These are phyloP conservation scores for Parauchenoglanis punctatus DNA, from an alignment of 2,797 vertebrate genomes.

Conservation along the genomic window DNA sequence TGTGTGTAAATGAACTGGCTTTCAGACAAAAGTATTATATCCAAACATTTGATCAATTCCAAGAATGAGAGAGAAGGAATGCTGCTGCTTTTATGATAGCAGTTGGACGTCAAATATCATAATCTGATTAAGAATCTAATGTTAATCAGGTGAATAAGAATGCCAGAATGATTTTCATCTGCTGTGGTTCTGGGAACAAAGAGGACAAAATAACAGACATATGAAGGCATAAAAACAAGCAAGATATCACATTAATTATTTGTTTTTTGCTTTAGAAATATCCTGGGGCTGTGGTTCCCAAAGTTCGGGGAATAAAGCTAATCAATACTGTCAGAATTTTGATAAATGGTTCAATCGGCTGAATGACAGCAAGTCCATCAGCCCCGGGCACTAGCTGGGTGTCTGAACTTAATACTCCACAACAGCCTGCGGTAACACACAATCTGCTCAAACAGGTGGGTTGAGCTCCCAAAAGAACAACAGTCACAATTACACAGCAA, in stretches of 20 bases:
- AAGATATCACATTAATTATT: neutral
- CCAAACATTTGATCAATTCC: neutral
- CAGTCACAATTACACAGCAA: conserved; percentile 13
- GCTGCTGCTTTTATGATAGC: neutral
- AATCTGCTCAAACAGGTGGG: conserved; percentile 54
- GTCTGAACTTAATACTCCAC: conserved; percentile 64
- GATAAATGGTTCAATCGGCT: conserved; percentile 77
- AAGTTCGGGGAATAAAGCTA: conserved; percentile 66
- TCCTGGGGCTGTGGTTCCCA: conserved; percentile 64
- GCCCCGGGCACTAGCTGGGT: conserved; percentile 61
- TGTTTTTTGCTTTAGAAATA: conserved; percentile 1
- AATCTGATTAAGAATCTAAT: neutral
- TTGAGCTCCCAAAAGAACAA: conserved; percentile 32
- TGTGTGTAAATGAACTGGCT: neutral
- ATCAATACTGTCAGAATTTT: conserved; percentile 75
- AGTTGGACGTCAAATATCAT: neutral
- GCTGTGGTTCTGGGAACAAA: neutral
- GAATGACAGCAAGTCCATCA: conserved; percentile 75
- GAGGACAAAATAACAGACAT: conserved; percentile 54
- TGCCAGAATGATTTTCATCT: neutral
- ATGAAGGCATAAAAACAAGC: neutral
- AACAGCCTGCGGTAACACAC: conserved; percentile 55
- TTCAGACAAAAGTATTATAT: neutral
- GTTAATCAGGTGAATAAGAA: neutral
- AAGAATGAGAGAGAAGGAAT: neutral